phyloP scores from a whole-genome alignment of 2,113 vertebrate genomes.

The Apteryx owenii region DNA sequence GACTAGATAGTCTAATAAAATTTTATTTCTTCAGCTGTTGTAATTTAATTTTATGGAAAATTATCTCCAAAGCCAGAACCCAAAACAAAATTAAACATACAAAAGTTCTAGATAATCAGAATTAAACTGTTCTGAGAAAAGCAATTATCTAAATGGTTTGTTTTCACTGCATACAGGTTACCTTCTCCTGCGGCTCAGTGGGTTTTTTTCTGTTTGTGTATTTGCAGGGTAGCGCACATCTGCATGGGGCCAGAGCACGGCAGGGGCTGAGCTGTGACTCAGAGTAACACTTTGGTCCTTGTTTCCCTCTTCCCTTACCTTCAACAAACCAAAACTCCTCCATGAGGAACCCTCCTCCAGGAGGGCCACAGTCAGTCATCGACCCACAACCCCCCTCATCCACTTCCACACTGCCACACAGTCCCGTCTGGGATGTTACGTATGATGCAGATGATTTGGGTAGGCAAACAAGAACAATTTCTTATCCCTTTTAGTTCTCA shows the following conservation, averaged over 20 bases:
- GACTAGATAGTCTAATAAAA: neutral
- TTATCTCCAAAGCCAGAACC: conserved; percentile 8
- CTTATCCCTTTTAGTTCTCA: neutral
- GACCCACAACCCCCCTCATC: fast-evolving
- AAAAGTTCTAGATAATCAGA: neutral
- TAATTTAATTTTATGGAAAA: conserved; percentile 54
- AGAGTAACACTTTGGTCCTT: neutral
- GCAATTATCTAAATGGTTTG: neutral
- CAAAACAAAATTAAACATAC: neutral
- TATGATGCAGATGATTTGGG: too few relatives aligned
- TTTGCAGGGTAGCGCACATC: neutral
- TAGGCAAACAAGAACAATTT: fast-evolving
- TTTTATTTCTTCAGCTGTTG: conserved; percentile 31
- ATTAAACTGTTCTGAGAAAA: neutral
- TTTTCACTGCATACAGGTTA: neutral
- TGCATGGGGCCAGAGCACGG: neutral
- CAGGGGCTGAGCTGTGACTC: neutral
- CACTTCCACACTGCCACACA: fast-evolving
- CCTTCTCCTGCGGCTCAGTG: neutral
- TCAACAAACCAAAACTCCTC: neutral
- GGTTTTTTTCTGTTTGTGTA: neutral
- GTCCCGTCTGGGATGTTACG: fast-evolving
- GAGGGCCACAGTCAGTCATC: neutral
- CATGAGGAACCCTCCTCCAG: neutral
- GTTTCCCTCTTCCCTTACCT: neutral